Evolutionary conservation across 2,113 vertebrate species (phyloP).

Genomic region (Glareola pratincola): DNA sequence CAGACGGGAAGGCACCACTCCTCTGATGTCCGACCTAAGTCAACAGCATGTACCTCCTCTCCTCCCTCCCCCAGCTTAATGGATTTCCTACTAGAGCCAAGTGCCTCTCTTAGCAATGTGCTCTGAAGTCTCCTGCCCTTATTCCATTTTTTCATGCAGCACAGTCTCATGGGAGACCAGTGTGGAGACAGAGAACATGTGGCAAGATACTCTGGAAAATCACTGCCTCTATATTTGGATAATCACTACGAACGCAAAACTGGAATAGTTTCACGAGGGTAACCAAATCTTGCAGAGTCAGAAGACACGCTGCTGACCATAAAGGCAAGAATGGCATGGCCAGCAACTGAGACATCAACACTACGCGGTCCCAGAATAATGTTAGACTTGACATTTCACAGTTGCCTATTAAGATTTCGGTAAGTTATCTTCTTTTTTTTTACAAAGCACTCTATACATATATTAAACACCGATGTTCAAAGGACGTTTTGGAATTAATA

Average conservation of each 20-base stretch:
- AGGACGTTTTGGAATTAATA: background rate
- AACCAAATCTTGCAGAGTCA: background rate
- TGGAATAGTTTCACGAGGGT: background rate
- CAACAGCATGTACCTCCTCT: background rate
- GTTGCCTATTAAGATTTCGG: background rate
- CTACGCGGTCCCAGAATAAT: background rate
- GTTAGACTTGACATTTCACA: background rate
- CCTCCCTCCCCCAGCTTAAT: background rate
- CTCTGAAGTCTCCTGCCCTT: background rate
- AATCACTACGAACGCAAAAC: background rate
- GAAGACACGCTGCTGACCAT: rapidly evolving
- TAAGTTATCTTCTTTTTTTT: background rate
- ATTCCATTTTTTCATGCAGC: background rate
- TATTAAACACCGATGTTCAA: background rate
- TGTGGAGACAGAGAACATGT: background rate
- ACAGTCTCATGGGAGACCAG: background rate
- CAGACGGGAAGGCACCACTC: background rate
- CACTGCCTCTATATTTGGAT: background rate
- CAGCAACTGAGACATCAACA: background rate
- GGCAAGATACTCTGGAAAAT: background rate
- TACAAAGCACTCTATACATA: background rate
- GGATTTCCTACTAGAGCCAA: background rate
- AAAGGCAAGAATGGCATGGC: background rate
- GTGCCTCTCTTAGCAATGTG: background rate
- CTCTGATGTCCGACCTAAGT: background rate